phyloP scores from a whole-genome alignment of 2,797 vertebrate genomes.

The Micromesistius poutassou region DNA sequence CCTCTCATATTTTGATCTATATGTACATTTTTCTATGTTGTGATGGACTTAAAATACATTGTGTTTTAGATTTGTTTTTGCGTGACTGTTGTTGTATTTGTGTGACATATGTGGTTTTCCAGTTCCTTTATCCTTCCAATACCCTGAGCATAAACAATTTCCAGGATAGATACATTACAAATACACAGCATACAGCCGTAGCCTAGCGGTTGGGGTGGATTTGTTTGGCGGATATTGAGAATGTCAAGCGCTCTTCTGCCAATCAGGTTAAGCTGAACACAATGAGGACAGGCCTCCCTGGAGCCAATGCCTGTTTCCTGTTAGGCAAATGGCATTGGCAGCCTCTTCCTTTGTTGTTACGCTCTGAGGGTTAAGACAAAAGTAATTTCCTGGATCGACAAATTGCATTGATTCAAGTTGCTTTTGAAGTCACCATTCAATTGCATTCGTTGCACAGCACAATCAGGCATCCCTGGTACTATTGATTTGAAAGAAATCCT shows the following conservation, averaged over 20 bases:
- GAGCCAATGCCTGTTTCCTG: slow-evolving; percentile 26
- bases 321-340: slow-evolving; percentile 63
- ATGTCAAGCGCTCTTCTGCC: not conserved
- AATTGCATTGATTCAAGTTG: slow-evolving; percentile 71
- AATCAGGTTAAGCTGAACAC: slow-evolving; percentile 1
- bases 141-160: too few species aligned
- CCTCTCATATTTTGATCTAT: not conserved
- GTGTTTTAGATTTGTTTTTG: not conserved
- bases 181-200: not conserved
- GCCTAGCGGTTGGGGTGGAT: not conserved
- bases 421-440: slow-evolving; percentile 73
- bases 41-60: not conserved
- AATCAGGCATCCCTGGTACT: slow-evolving; percentile 67
- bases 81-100: not conserved
- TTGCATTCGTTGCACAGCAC: slow-evolving; percentile 69
- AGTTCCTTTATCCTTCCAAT: too few species aligned
- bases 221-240: not conserved
- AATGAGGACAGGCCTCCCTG: not conserved
- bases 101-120: not conserved
- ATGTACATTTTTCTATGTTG: not conserved
- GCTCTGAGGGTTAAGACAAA: slow-evolving; percentile 66
- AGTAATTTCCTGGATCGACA: slow-evolving; percentile 76
- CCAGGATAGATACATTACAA: not conserved
- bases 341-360: slow-evolving; percentile 65
- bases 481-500: slow-evolving; percentile 65